phyloP scores from a whole-genome alignment of 2,797 vertebrate species.

The Acropternis orthonyx region DNA sequence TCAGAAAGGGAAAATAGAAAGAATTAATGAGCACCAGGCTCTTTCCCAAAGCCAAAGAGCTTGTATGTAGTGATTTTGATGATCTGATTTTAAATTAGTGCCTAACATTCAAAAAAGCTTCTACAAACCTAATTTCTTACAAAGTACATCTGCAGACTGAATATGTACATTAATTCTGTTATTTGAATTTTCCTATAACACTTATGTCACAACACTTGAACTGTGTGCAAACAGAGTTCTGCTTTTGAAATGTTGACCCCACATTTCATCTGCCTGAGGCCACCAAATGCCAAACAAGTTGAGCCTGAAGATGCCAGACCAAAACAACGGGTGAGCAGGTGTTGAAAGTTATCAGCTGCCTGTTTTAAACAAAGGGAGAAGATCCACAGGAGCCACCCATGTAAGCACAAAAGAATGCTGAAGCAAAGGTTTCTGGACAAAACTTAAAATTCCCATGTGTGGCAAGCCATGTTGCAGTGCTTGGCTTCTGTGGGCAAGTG shows the following conservation, averaged over 20 bases:
- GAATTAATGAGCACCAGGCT: background rate
- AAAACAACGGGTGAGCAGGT: background rate
- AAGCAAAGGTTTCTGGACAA: background rate
- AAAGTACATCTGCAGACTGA: background rate
- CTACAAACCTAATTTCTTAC: background rate
- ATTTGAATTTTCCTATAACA: background rate
- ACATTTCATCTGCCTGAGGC: background rate
- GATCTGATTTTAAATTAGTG: background rate
- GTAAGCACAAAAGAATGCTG: background rate
- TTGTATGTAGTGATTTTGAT: background rate
- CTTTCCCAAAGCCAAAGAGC: background rate
- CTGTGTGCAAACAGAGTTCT: background rate
- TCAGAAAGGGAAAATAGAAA: background rate
- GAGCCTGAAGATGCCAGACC: background rate
- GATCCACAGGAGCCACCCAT: background rate
- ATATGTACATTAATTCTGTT: background rate
- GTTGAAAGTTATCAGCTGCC: background rate
- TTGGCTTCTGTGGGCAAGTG: background rate
- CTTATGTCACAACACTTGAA: background rate
- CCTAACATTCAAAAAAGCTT: background rate
- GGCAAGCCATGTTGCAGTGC: background rate
- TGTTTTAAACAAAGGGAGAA: background rate
- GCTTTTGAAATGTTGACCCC: background rate
- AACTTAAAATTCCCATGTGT: rapidly evolving
- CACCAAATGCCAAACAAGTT: background rate